Conservation (phyloP, 2,888 invertebrate species). For the Synergus umbraculus region DNA sequence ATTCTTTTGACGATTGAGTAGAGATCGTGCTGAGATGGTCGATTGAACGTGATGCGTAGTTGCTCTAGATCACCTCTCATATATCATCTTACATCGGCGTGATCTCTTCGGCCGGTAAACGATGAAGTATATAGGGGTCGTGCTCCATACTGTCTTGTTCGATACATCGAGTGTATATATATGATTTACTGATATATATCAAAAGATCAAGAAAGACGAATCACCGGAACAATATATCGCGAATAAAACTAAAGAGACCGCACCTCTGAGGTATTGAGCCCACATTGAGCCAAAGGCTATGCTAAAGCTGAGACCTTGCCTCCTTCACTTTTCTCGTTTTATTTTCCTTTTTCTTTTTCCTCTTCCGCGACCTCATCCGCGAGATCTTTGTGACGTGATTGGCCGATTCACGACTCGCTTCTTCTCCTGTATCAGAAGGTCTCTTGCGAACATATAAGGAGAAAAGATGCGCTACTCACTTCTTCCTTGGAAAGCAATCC, state of each 20-base stretch:
- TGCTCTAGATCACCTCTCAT: conserved; percentile 30
- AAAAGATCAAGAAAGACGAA: not conserved
- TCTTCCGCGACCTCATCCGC: conserved; percentile 12
- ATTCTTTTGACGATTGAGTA: not conserved
- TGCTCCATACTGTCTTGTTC: not conserved
- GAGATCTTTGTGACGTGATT: conserved; percentile 29
- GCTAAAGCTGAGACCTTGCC: conserved; percentile 7
- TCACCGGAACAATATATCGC: not conserved
- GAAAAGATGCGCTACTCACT: not conserved
- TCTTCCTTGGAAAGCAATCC: not conserved
- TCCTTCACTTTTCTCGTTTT: conserved; percentile 18
- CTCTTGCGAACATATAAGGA: conserved; percentile 33
- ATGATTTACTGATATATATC: not conserved
- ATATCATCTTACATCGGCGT: not conserved
- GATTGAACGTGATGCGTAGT: conserved; percentile 1
- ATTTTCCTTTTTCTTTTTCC: not conserved
- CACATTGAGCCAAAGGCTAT: not conserved
- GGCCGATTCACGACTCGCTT: conserved; percentile 17
- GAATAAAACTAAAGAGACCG: not conserved
- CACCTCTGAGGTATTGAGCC: conserved; percentile 11
- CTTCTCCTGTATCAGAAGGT: conserved; percentile 15
- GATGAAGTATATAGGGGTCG: conserved; percentile 20
- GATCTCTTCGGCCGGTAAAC: conserved; percentile 4
- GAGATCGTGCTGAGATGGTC: conserved; percentile 10
- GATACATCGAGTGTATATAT: not conserved